These are phyloP conservation scores for Ctenicera cuprea DNA, from an alignment of 2,888 invertebrate genomes.

Conservation along the genomic window DNA sequence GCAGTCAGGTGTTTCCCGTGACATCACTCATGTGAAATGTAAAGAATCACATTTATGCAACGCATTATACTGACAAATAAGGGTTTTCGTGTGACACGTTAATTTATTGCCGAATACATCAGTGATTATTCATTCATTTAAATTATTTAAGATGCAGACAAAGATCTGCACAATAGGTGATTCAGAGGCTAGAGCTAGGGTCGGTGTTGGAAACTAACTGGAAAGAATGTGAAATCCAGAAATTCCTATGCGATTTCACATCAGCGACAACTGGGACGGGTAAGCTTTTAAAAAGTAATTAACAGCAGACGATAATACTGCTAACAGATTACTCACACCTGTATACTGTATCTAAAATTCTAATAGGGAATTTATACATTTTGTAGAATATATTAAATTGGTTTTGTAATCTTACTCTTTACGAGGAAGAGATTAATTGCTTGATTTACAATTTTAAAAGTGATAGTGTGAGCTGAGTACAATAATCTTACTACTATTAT, in stretches of 20 bases:
- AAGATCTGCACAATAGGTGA: not conserved
- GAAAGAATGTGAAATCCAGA: conserved; percentile 30
- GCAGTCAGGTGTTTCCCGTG: conserved; percentile 45
- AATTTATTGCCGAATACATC: not conserved
- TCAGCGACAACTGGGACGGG: conserved; percentile 17
- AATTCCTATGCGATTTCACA: conserved; percentile 32
- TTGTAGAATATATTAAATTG: too few relatives aligned
- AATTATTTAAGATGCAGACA: conserved; percentile 1
- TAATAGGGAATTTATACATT: too few relatives aligned
- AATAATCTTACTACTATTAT: too few relatives aligned
- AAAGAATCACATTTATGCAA: conserved; percentile 4
- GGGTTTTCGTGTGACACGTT: conserved; percentile 3
- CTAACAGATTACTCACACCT: conserved; percentile 1
- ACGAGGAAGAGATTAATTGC: too few relatives aligned
- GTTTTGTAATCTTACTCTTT: too few relatives aligned
- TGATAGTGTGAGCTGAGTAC: too few relatives aligned
- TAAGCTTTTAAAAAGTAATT: conserved; percentile 26
- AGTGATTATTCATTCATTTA: conserved; percentile 9
- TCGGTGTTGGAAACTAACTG: not conserved
- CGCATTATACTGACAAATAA: not conserved
- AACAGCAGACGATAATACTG: not conserved
- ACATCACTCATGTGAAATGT: conserved; percentile 42
- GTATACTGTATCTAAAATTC: not conserved
- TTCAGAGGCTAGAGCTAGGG: not conserved
- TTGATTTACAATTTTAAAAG: too few relatives aligned